Base-by-base conservation (phyloP, 2,113 vertebrate species). In the Connochaetes taurinus region DNA sequence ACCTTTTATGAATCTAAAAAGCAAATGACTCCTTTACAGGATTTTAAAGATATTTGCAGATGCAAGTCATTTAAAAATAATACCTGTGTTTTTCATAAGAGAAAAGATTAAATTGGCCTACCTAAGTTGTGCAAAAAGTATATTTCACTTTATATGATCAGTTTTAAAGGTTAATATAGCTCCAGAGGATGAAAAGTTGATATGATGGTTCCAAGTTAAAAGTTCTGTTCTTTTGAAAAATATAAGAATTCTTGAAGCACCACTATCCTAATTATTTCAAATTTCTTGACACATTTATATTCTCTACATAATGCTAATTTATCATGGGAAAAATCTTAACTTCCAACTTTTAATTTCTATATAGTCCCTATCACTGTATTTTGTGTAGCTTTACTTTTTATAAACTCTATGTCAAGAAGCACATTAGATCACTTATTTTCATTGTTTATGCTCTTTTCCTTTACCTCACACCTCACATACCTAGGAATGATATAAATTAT, bases 121-220 rank as follows among this genome's bases (percentile, higher is more conserved):
- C 33, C 95, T 97, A 50, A 90, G 36, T 40, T 27, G 85, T 53
- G 33, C n/a, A 87, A 98, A 82, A 85, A 6, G 16, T 74, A 90
- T 27, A 45, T 81, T 97, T 97, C 50, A 71, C 3, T 98, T 97
- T 97, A 97, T 74, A 33, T 82, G 87, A 93, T 78, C n/a, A 95
- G 92, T 98, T 94, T 97, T 90, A 94, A 93, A 97, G 83, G 90
- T 96, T 97, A 97, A 85, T 90, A 91, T 40, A 55, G 1, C 86
- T 98, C 58, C 60, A 94, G 10, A 94, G 84, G 92, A 93, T 98
- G 85, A 97, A n/a, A 94, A 98, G 13, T 96, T 96, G 96, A 96
- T 94, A 97, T 93, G 96, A 96, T 97, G 88, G 85, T 82, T 97
- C 36, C 16, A 97, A 87, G 94, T 97, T n/a, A 97, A 86, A 76